Evolutionary conservation across 1,140 invertebrate genomes (phyloP).

Genomic region (Acromyrmex echinatior): DNA sequence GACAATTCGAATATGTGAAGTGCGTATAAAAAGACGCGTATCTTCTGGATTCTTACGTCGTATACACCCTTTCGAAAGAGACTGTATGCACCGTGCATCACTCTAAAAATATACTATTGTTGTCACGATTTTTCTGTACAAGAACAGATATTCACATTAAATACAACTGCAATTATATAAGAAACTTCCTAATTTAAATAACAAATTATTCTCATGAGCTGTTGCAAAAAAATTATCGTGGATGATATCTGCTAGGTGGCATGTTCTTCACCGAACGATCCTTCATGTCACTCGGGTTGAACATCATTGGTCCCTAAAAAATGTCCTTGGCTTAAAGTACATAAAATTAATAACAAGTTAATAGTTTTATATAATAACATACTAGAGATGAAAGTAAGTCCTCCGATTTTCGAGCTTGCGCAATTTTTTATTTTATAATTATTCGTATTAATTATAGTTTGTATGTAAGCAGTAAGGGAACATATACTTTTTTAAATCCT

Average conservation of each 20-base stretch:
- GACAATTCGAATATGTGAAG: neutral
- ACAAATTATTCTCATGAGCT: slow-evolving; percentile 27
- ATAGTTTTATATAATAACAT: neutral
- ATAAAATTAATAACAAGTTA: slow-evolving; percentile 15
- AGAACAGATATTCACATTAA: slow-evolving; percentile 36
- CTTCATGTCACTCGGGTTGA: slow-evolving; percentile 80
- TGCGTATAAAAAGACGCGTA: neutral
- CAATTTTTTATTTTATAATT: neutral
- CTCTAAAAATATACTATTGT: slow-evolving; percentile 19
- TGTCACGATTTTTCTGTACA: slow-evolving; percentile 11
- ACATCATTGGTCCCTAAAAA: slow-evolving; percentile 84
- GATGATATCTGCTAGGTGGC: slow-evolving; percentile 78
- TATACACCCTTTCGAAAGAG: neutral
- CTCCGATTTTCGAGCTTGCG: neutral
- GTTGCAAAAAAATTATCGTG: slow-evolving; percentile 77
- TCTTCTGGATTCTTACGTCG: neutral
- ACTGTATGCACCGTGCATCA: neutral
- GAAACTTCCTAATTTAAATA: slow-evolving; percentile 40
- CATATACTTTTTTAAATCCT: slow-evolving; percentile 13
- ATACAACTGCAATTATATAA: slow-evolving; percentile 31
- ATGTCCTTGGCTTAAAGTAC: slow-evolving; percentile 35
- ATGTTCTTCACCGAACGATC: slow-evolving; percentile 79
- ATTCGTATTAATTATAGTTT: slow-evolving; percentile 24
- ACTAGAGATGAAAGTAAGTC: slow-evolving; percentile 1
- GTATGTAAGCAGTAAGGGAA: slow-evolving; percentile 52